Conservation (phyloP, 2,113 vertebrate genomes). For the Phaethornis superciliosus region DNA sequence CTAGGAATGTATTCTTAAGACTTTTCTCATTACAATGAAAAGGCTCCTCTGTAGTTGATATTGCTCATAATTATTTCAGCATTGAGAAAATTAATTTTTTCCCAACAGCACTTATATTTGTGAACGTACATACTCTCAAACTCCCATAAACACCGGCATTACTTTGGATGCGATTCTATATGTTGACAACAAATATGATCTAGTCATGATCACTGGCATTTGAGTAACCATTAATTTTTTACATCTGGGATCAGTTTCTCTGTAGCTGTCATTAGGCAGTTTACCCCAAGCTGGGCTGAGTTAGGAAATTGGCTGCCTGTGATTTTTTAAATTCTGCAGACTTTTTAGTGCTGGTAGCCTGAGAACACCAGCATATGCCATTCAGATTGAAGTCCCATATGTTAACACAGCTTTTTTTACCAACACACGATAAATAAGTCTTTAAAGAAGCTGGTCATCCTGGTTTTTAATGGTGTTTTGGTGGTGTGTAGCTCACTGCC, state of each 20-base stretch:
- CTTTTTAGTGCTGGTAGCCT: constrained; percentile 60
- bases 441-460: constrained; percentile 53
- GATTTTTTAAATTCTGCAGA: constrained; percentile 53
- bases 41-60: constrained; percentile 33
- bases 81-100: background rate
- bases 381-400: constrained; percentile 70
- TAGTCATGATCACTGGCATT: background rate
- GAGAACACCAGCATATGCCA: constrained; percentile 70
- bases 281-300: constrained; percentile 18
- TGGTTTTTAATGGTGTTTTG: background rate
- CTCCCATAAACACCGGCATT: background rate
- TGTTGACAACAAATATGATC: constrained; percentile 2
- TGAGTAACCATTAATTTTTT: background rate
- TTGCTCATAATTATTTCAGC: constrained; percentile 31
- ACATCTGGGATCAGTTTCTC: constrained; percentile 44
- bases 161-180: background rate
- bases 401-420: constrained; percentile 69
- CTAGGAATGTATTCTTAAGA: background rate
- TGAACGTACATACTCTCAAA: background rate
- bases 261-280: constrained; percentile 32
- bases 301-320: constrained; percentile 51
- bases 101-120: background rate
- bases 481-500: background rate
- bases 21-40: background rate
- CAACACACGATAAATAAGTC: constrained; percentile 60